Evolutionary conservation across 2,113 vertebrate species (phyloP).

Genomic region (Macroglossus sobrinus): DNA sequence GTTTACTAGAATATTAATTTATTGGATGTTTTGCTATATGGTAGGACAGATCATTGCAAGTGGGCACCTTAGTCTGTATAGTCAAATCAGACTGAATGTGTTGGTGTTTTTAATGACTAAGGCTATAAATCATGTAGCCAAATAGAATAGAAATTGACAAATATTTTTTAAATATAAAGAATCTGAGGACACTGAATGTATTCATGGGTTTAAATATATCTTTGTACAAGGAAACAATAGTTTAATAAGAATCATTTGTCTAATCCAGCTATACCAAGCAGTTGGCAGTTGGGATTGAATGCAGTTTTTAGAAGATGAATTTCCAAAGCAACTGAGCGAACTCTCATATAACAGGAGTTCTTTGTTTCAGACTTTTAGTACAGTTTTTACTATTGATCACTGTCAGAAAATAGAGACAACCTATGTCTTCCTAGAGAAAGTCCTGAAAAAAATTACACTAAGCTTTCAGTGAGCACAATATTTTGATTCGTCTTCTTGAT

Average conservation of each 20-base stretch:
- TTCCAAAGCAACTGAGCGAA: constrained; percentile 57
- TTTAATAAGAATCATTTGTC: constrained; percentile 49
- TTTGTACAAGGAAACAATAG: constrained; percentile 60
- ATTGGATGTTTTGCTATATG: neutral
- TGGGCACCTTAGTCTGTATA: constrained; percentile 37
- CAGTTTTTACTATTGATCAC: constrained; percentile 46
- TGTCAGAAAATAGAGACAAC: constrained; percentile 43
- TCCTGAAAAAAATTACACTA: constrained; percentile 16
- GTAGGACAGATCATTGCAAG: constrained; percentile 6
- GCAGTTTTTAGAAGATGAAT: constrained; percentile 55
- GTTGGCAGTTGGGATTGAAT: constrained; percentile 65
- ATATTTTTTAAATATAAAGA: constrained; percentile 39
- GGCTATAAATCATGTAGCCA: constrained; percentile 33
- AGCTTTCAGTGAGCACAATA: neutral
- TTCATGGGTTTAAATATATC: constrained; percentile 63
- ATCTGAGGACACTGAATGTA: constrained; percentile 42
- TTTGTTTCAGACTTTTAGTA: constrained; percentile 47
- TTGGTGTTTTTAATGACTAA: constrained; percentile 44
- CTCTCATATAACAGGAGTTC: constrained; percentile 47
- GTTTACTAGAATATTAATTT: constrained; percentile 38
- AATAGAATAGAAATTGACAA: constrained; percentile 46
- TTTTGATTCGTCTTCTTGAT: constrained; percentile 6
- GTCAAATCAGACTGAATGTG: neutral
- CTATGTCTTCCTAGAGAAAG: constrained; percentile 38
- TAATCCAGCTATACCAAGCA: constrained; percentile 52